Conservation (phyloP, 2,888 invertebrate species). For the Synanthedon vespiformis region DNA sequence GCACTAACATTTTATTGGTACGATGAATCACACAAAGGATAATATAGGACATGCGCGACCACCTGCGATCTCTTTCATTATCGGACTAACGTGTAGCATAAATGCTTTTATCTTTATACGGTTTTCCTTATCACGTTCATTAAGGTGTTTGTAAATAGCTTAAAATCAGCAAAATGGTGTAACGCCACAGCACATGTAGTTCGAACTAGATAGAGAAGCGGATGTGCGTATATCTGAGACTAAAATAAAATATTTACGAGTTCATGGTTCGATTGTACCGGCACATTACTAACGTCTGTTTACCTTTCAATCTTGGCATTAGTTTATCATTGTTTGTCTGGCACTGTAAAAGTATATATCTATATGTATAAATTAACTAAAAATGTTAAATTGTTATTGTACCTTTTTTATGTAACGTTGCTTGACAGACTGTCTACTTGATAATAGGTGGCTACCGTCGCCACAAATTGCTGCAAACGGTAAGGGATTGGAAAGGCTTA, state of each 20-base stretch:
- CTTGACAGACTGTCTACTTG: too few species aligned
- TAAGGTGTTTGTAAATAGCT: slow-evolving; percentile 37
- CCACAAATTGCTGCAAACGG: too few species aligned
- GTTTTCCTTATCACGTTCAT: slow-evolving; percentile 38
- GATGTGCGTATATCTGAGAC: slow-evolving; percentile 15
- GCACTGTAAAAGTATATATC: too few species aligned
- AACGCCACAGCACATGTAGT: background rate
- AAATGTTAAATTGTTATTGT: too few species aligned
- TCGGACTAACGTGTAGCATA: slow-evolving; percentile 43
- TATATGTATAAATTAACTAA: too few species aligned
- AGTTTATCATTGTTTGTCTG: slow-evolving; percentile 1
- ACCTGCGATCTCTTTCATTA: slow-evolving; percentile 18
- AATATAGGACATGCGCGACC: background rate
- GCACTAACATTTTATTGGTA: slow-evolving; percentile 29
- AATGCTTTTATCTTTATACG: slow-evolving; percentile 39
- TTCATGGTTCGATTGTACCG: slow-evolving; percentile 1
- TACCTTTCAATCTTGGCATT: slow-evolving; percentile 17
- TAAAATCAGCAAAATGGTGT: background rate
- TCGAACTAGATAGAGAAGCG: background rate
- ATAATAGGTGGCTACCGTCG: too few species aligned
- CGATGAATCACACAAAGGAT: slow-evolving; percentile 2
- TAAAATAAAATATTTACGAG: slow-evolving; percentile 24
- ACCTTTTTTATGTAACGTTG: too few species aligned
- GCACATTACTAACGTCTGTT: background rate
- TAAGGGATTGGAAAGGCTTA: too few species aligned